Conservation (phyloP, 35 echinoderm and acorn worm genomes). For the Strongylocentrotus purpuratus region DNA sequence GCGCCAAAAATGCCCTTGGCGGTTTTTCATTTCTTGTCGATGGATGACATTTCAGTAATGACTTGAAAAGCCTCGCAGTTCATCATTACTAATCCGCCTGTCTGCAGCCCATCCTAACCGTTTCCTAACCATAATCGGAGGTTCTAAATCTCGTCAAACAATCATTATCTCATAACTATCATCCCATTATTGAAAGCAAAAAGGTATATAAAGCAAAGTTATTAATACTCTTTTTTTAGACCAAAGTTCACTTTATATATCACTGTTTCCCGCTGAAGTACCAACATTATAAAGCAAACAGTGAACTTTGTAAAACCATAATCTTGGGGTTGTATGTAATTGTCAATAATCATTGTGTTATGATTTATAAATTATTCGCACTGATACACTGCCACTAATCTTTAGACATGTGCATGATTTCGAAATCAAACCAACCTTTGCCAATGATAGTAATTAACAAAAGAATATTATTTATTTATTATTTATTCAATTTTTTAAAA, state of each 20-base stretch:
- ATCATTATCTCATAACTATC: not conserved
- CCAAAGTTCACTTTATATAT: not conserved
- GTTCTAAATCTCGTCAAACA: constrained; percentile 32
- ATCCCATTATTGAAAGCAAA: not conserved
- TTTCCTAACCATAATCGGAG: constrained; percentile 5
- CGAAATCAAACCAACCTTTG: too few relatives aligned
- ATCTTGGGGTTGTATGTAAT: too few relatives aligned
- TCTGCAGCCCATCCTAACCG: not conserved
- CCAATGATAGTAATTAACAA: too few relatives aligned
- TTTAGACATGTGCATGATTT: too few relatives aligned
- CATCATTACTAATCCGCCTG: constrained; percentile 47
- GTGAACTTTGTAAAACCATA: too few relatives aligned
- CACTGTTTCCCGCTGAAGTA: not conserved
- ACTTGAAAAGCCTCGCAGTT: constrained; percentile 42
- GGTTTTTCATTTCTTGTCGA: constrained; percentile 40
- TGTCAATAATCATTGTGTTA: too few relatives aligned
- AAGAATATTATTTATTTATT: too few relatives aligned
- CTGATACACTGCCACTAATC: too few relatives aligned
- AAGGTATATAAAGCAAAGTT: not conserved
- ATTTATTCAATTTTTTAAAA: too few relatives aligned
- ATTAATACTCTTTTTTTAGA: not conserved
- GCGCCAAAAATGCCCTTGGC: constrained; percentile 45
- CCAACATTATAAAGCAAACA: too few relatives aligned
- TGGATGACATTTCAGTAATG: constrained; percentile 51
- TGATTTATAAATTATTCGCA: too few relatives aligned